phyloP scores from a whole-genome alignment of 2,888 invertebrate genomes.

The Drosophila vallismaia region DNA sequence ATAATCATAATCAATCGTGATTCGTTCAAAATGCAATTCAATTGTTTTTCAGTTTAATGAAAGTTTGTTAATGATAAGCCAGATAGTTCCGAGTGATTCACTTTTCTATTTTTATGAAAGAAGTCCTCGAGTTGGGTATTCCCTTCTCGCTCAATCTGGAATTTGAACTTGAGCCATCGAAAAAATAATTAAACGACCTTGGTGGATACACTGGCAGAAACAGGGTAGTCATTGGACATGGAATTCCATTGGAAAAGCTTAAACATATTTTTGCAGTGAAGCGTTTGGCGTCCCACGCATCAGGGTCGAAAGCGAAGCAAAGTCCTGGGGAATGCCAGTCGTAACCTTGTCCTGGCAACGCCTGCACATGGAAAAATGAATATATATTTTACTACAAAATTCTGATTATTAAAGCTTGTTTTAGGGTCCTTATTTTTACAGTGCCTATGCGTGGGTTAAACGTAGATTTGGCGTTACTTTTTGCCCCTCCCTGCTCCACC shows the following conservation, averaged over 20 bases:
- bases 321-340: slow-evolving; percentile 33
- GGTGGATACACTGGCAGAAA: slow-evolving; percentile 20
- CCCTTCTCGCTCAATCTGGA: slow-evolving; percentile 14
- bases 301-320: slow-evolving; percentile 8
- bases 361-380: background rate
- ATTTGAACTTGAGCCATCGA: slow-evolving; percentile 27
- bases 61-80: slow-evolving; percentile 2
- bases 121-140: slow-evolving; percentile 20
- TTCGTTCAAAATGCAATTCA: slow-evolving; percentile 23
- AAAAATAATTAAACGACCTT: slow-evolving; percentile 19
- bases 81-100: slow-evolving; percentile 32
- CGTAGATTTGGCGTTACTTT: slow-evolving; percentile 23
- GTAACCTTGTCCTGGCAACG: slow-evolving; percentile 27
- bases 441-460: slow-evolving; percentile 21
- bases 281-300: slow-evolving; percentile 26
- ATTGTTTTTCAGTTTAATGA: slow-evolving; percentile 13
- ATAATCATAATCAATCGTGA: slow-evolving; percentile 19
- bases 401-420: background rate
- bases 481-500: background rate
- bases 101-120: background rate
- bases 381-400: background rate
- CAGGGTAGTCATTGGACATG: background rate
- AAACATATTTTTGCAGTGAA: background rate
- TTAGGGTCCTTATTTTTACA: background rate
- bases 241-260: background rate